Base-by-base conservation (phyloP, 2,888 invertebrate species). In the Xanthia icteritia region DNA sequence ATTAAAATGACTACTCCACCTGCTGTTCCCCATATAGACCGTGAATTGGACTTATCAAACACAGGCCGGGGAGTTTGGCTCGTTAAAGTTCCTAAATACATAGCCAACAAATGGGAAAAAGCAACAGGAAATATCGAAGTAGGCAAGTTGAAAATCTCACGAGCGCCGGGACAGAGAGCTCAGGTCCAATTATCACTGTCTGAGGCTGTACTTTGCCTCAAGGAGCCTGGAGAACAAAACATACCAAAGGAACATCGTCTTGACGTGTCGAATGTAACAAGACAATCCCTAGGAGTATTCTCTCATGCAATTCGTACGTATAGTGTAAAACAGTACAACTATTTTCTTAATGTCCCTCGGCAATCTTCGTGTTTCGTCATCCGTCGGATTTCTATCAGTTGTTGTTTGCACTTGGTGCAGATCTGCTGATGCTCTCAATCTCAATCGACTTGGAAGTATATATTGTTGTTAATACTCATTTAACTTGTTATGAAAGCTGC, bases 41-140 rank as follows among this genome's bases (percentile, higher is more conserved):
- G 98, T 85, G 98, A 98, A 93, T 97, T 99, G 84, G 99, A 99
- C 96, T 97, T 99, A 73, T 98, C 98, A 31, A 99, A 99, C 93
- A 98, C 99, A 31, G 98, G 98, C 31, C 97, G 99, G 90, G 99
- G 99, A 79, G 99, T 99, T 20, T 99, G 99, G 99, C 97, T 99
- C 13, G 99, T 99, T 0, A 99, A 99, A 96, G 98, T 98, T 17
- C 99, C 99, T 1, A 99, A 99, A 96, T 99, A 99, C 94, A 98
- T 99, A 88, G 98, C 99, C 9, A 98, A 98, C 90, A 98, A 98
- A 97, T 99, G 99, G 99, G 98, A 99, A 92, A 99, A 98, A 93
- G 98, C 99, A 15, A 97, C 98, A n/a, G 98, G 98, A 64, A 98
- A 98, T 92, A 98, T 98, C 91, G 99, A 99, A 97, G 99, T 99